Percentiles rank a stretch among this genome's conserved stretches.
phyloP scores from a whole-genome alignment of 2,113 vertebrate species.

The Formicarius rufipectus region DNA sequence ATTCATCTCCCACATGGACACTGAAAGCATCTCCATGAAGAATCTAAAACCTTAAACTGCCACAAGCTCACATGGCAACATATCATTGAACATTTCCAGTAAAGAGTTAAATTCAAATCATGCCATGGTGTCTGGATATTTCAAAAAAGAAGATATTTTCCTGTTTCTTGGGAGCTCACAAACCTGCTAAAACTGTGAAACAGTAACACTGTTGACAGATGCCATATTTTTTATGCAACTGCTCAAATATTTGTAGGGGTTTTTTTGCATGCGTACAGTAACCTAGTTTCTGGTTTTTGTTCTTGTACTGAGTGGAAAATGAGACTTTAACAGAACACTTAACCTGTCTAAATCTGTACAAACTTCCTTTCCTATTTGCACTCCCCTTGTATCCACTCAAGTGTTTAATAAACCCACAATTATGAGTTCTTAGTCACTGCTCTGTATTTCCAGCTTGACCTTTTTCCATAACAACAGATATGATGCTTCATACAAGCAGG shows the following conservation, averaged over 20 bases:
- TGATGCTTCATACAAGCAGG: neutral
- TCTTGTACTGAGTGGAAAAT: neutral
- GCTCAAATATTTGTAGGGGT: neutral
- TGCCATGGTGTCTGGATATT: neutral
- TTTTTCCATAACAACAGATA: rapidly evolving
- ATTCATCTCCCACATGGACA: rapidly evolving
- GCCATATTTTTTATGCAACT: neutral
- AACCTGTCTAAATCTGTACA: neutral
- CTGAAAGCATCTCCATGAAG: neutral
- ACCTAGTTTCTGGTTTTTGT: neutral
- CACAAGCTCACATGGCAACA: rapidly evolving
- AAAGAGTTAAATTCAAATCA: neutral
- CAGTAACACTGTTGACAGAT: neutral
- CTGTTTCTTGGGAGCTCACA: neutral
- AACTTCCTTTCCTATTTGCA: neutral
- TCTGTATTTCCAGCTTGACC: neutral
- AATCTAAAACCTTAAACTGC: neutral
- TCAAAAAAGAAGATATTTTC: neutral
- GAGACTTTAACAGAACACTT: neutral
- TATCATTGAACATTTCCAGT: neutral
- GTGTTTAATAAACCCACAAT: neutral
- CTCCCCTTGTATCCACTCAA: neutral
- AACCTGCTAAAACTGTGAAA: neutral
- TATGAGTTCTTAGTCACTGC: neutral
- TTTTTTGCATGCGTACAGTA: neutral